Conservation (phyloP, 2,113 vertebrate genomes). For the Dasyornis broadbenti region DNA sequence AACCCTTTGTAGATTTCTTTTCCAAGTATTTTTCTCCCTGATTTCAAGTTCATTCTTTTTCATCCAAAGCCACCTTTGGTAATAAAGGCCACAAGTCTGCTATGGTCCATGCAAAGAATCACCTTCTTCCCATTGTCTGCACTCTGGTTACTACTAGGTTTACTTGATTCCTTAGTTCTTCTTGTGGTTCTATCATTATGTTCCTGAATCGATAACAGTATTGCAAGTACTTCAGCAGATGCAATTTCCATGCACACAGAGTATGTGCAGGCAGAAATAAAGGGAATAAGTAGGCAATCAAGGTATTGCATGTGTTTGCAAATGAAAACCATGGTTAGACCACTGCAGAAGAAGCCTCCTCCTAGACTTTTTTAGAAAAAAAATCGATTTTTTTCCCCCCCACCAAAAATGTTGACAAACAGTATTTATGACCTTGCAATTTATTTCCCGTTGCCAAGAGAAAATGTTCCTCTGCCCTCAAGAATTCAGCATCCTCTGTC, state of each 20-base stretch:
- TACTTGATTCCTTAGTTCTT: not conserved
- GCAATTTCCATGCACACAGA: not conserved
- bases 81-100: not conserved
- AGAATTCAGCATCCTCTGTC: not conserved
- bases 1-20: not conserved
- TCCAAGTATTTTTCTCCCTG: not conserved
- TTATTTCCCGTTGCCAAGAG: not conserved
- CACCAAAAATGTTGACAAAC: not conserved
- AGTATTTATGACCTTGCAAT: not conserved
- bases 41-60: not conserved
- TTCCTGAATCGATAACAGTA: not conserved
- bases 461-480: not conserved
- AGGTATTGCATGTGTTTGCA: not conserved
- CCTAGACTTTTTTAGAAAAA: not conserved
- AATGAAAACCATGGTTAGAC: not conserved
- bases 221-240: not conserved
- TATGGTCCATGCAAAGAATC: not conserved
- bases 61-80: not conserved
- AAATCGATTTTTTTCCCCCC: accelerated
- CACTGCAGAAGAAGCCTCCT: not conserved
- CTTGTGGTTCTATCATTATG: not conserved
- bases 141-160: not conserved
- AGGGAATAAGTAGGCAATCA: not conserved
- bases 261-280: not conserved
- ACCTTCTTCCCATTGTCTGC: not conserved